These are phyloP conservation scores for Listronotus oregonensis DNA, from an alignment of 1,140 invertebrate species.

Conservation along the genomic window DNA sequence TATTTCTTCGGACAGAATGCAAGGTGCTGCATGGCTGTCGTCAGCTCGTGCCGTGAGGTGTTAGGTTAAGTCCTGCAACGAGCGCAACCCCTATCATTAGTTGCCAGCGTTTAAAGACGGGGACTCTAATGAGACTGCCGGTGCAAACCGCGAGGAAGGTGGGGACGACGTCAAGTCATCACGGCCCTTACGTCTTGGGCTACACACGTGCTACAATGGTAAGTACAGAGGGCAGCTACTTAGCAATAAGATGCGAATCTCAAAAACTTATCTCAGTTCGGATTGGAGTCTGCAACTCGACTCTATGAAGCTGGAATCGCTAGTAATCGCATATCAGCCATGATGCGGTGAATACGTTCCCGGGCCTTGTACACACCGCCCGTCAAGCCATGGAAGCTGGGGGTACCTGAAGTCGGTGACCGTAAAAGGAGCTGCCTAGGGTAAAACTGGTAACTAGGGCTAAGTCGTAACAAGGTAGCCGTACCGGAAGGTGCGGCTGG, in stretches of 20 bases:
- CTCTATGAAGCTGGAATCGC: constrained; percentile 2
- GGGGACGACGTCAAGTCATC: constrained; percentile 6
- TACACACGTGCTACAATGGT: constrained; percentile 9
- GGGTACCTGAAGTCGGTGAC: too few relatives aligned
- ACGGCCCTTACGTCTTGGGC: neutral
- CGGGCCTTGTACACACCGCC: constrained; percentile 8
- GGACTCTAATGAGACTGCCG: constrained; percentile 1
- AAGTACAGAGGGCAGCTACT: neutral
- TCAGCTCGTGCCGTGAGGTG: too few relatives aligned
- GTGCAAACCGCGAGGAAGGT: constrained; percentile 4
- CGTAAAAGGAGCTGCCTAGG: too few relatives aligned
- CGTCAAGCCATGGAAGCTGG: neutral
- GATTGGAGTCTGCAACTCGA: constrained; percentile 6
- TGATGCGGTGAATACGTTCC: constrained; percentile 1
- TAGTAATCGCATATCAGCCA: constrained; percentile 2
- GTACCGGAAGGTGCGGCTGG: too few relatives aligned
- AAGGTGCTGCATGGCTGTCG: too few relatives aligned
- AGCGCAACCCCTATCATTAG: too few relatives aligned
- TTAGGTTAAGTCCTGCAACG: too few relatives aligned
- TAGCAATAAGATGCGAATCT: neutral
- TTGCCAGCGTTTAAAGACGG: too few relatives aligned
- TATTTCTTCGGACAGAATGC: too few relatives aligned
- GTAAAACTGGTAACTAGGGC: too few relatives aligned
- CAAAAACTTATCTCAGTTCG: too few relatives aligned
- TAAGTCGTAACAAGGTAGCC: too few relatives aligned